A percentile compares a stretch with the other conserved stretches of the same genome.
Evolutionary conservation across 2,888 invertebrate genomes (phyloP).

Genomic region (Nephrotoma appendiculata): DNA sequence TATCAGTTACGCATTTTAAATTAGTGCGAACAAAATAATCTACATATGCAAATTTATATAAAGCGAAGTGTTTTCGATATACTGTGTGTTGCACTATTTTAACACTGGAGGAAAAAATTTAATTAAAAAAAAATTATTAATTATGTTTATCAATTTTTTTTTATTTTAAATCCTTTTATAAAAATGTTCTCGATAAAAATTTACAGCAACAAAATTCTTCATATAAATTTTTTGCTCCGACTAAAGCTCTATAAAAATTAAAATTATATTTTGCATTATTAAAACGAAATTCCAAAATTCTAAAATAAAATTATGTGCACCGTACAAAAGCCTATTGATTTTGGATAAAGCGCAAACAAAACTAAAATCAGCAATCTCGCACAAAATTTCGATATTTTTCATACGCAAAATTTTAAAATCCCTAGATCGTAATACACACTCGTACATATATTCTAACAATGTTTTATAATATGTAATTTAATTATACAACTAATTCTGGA

Average conservation of each 20-base stretch:
- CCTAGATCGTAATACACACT: too few species aligned
- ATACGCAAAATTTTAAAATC: not conserved
- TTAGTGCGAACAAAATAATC: not conserved
- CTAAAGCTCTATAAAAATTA: not conserved
- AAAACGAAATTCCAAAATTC: not conserved
- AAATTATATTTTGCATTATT: not conserved
- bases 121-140: not conserved
- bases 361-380: not conserved
- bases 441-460: not conserved
- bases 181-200: not conserved
- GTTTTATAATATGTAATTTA: not conserved
- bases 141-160: not conserved
- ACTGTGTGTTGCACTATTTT: not conserved
- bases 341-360: not conserved
- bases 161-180: not conserved
- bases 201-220: not conserved
- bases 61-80: not conserved
- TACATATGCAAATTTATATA: not conserved
- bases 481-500: not conserved
- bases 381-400: not conserved
- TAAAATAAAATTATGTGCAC: not conserved
- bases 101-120: not conserved
- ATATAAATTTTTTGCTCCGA: too few species aligned
- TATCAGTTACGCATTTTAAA: not conserved
- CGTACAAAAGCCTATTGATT: not conserved